Conservation (phyloP, 1,140 invertebrate genomes). For the Drosophila kikkawai region DNA sequence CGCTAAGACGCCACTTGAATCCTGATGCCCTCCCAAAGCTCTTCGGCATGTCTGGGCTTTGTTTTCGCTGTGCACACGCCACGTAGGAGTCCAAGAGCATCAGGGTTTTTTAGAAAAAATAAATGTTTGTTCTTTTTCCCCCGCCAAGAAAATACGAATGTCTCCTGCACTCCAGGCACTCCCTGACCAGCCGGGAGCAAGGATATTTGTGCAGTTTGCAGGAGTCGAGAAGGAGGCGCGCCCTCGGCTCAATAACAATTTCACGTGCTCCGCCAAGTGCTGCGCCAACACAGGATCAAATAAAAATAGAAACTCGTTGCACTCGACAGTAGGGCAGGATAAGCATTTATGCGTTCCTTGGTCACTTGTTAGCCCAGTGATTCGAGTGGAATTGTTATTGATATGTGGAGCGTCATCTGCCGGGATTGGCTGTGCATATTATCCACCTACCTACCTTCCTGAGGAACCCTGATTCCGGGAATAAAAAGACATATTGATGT, state of each 20-base stretch:
- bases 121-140: conserved; percentile 25
- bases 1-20: conserved; percentile 37
- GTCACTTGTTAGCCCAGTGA: conserved; percentile 11
- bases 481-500: neutral
- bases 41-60: conserved; percentile 7
- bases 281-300: conserved; percentile 63
- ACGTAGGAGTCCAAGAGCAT: conserved; percentile 41
- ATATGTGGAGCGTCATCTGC: conserved; percentile 1
- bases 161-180: conserved; percentile 3
- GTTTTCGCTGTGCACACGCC: conserved; percentile 19
- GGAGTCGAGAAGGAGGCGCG: conserved; percentile 8
- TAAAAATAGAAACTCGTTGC: conserved; percentile 50
- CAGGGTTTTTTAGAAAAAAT: conserved; percentile 51
- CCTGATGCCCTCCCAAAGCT: conserved; percentile 4
- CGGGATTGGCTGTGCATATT: neutral
- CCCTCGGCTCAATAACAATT: conserved; percentile 58
- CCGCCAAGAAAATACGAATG: conserved; percentile 17
- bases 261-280: conserved; percentile 57
- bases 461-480: neutral
- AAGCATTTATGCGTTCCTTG: conserved; percentile 25
- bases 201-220: conserved; percentile 21
- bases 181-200: conserved; percentile 1
- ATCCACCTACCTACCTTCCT: neutral
- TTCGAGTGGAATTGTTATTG: conserved; percentile 22
- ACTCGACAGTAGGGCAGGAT: conserved; percentile 9